These are phyloP conservation scores for Sinosuthora webbiana DNA, from an alignment of 2,113 vertebrate species.

Conservation along the genomic window DNA sequence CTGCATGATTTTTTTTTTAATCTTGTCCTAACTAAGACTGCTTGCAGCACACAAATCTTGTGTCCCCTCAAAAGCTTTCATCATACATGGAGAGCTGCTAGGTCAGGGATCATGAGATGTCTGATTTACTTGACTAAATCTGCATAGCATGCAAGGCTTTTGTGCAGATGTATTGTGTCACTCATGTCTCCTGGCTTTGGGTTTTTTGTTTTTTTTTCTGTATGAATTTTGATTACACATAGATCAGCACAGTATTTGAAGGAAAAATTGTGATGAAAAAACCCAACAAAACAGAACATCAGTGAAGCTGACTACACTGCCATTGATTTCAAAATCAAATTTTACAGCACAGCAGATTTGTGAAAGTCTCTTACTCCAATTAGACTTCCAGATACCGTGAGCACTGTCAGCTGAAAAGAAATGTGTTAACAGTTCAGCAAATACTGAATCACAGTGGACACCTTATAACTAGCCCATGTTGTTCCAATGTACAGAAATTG, in stretches of 20 bases:
- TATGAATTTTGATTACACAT: not conserved
- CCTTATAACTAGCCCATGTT: not conserved
- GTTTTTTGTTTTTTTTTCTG: not conserved
- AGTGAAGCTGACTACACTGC: not conserved
- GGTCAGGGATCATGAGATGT: not conserved
- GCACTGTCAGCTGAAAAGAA: not conserved
- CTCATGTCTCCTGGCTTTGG: not conserved
- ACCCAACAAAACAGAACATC: not conserved
- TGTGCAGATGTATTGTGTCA: not conserved
- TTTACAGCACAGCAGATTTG: not conserved
- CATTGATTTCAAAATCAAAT: conserved; percentile 14
- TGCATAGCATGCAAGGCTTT: not conserved
- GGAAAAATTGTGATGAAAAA: not conserved
- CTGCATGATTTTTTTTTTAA: not conserved
- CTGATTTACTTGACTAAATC: not conserved
- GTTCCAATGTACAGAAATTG: not conserved
- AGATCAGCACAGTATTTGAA: not conserved
- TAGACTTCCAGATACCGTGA: not conserved
- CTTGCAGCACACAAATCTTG: not conserved
- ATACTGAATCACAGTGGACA: conserved; percentile 11
- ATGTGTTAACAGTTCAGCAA: conserved; percentile 6
- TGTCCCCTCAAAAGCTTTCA: not conserved
- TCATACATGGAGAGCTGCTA: not conserved
- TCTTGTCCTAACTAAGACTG: not conserved
- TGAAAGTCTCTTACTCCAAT: not conserved